These are phyloP conservation scores for Ailuropoda melanoleuca DNA, from an alignment of 2,113 vertebrate genomes.

Conservation along the genomic window DNA sequence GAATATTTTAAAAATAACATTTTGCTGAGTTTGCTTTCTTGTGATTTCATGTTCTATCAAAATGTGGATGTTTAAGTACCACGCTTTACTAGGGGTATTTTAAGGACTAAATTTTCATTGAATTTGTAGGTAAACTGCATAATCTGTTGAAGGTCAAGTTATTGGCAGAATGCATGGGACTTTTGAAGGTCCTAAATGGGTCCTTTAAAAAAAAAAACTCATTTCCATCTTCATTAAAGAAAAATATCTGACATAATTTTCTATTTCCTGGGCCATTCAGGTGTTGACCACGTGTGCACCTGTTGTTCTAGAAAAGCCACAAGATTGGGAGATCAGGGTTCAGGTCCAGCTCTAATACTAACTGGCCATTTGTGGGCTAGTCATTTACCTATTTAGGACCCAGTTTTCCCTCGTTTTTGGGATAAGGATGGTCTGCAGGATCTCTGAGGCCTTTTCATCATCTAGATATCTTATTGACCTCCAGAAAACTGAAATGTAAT, in stretches of 20 bases:
- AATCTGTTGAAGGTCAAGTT: background rate
- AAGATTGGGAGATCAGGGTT: background rate
- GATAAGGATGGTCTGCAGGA: background rate
- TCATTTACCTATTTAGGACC: background rate
- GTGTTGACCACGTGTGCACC: background rate
- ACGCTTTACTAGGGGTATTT: background rate
- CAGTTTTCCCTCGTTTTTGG: background rate
- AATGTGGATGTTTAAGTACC: background rate
- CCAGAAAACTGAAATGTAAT: background rate
- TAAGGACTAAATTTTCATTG: background rate
- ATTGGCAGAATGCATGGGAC: background rate
- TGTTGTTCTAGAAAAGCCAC: background rate
- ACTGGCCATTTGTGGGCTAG: background rate
- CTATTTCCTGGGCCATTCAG: background rate
- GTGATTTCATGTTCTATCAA: background rate
- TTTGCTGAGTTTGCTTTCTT: conserved; percentile 18
- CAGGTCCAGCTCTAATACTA: background rate
- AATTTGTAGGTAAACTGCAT: background rate
- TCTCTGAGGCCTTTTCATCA: background rate
- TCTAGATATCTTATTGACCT: background rate
- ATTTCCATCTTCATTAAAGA: background rate
- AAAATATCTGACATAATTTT: background rate
- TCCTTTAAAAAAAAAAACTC: background rate
- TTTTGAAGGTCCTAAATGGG: background rate
- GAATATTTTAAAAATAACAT: conserved; percentile 21